Evolutionary conservation across 2,888 invertebrate species (phyloP).

Genomic region (Diplazon laetatorius): DNA sequence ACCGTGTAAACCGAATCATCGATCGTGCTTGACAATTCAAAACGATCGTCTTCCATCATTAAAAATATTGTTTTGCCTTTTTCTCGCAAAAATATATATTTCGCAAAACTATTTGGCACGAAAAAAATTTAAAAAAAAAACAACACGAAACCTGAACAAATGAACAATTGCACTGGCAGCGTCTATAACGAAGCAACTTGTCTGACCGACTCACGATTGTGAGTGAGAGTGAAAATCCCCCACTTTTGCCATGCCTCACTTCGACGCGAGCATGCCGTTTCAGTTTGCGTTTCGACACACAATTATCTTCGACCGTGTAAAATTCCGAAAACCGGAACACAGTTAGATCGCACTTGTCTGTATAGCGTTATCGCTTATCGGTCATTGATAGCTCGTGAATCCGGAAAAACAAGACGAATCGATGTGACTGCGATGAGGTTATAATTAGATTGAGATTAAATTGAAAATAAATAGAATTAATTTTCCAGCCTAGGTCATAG

Average conservation of each 20-base stretch:
- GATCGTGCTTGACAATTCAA: slow-evolving; percentile 8
- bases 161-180: slow-evolving; percentile 46
- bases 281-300: slow-evolving; percentile 66
- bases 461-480: neutral
- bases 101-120: too few species aligned
- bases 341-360: too few species aligned
- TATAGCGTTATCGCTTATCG: too few species aligned
- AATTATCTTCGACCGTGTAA: slow-evolving; percentile 43
- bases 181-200: slow-evolving; percentile 52
- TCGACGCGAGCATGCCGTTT: slow-evolving; percentile 46
- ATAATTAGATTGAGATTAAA: neutral
- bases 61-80: slow-evolving; percentile 15
- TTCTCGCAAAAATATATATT: slow-evolving; percentile 23
- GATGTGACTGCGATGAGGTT: too few species aligned
- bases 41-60: slow-evolving; percentile 55
- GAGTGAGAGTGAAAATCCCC: slow-evolving; percentile 75
- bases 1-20: slow-evolving; percentile 56
- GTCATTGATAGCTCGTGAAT: too few species aligned
- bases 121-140: neutral
- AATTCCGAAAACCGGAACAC: too few species aligned
- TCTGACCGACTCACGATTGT: slow-evolving; percentile 44
- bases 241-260: slow-evolving; percentile 72
- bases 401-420: too few species aligned
- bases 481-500: too few species aligned
- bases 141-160: slow-evolving; percentile 35